Evolutionary conservation across 2,797 vertebrate genomes (phyloP), one percentile per base, ranked within the genome.

Genomic region (Jordanella pulchra): DNA sequence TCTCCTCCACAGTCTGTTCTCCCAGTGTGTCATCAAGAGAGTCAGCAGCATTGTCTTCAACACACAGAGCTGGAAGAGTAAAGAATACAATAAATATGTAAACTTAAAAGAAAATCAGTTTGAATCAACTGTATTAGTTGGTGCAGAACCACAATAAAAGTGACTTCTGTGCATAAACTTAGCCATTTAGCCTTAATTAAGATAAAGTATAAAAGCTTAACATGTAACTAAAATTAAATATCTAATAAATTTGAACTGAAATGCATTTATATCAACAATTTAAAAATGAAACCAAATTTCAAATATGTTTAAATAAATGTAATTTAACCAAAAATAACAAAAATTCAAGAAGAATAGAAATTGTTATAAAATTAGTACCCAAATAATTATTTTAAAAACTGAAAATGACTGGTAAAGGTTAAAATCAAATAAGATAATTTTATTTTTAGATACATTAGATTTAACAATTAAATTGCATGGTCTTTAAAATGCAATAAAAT

Each of bases 51-150:
- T 45, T 79, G 23, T 84, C 89, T 48, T 87, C 87, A 51, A 17
- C 82, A 69, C 82, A 80, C 67, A 85, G 93, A 89, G 70, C 95
- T 95, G 82, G 79, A 92, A 91, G 74, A 53, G 15, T 0, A 61
- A 67, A 4, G 14, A 47, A 69, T 12, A 28, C n/a, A 25, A 45
- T 7, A 60, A 72, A 66, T 50, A 47, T 6, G 25, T 30, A 47
- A 21, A 67, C 53, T 54, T 9, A 7, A 45, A 17, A 32, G 15
- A 0, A 17, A 17, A n/a, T 39, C 32, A 60, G 21, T 35, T 11
- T 12, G 32, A 39, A 61, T 32, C 30, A 61, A 12, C 58, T 39
- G 23, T 35, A 58, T 60, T 35, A 32, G 18, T 23, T 58, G 21
- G 17, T 60, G 56, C 56, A 60, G 7, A 42, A 12, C 39, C 12